These are phyloP conservation scores for Chaetura pelagica DNA, from an alignment of 2,113 vertebrate species.

Conservation along the genomic window DNA sequence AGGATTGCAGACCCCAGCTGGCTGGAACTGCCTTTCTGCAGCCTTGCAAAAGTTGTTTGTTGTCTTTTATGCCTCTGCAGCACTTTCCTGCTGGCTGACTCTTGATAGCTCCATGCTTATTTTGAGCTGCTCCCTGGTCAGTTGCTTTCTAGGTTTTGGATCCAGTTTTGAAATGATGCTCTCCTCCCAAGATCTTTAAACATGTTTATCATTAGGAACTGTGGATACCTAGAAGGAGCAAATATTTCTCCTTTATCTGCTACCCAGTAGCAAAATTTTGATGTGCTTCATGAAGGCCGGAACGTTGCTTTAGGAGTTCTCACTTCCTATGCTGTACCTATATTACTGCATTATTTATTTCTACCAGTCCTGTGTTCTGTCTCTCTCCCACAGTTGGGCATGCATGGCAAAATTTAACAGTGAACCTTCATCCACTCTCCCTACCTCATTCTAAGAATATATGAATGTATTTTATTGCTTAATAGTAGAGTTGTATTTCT, in stretches of 20 bases:
- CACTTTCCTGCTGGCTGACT: not conserved
- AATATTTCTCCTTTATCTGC: not conserved
- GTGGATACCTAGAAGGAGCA: not conserved
- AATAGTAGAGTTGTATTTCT: not conserved
- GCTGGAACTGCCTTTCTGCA: not conserved
- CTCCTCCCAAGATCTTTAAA: not conserved
- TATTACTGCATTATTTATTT: not conserved
- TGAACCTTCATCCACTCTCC: not conserved
- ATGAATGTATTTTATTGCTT: not conserved
- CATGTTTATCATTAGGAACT: not conserved
- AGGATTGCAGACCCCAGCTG: not conserved
- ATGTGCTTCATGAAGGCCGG: not conserved
- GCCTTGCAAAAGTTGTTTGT: not conserved
- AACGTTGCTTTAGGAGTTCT: not conserved
- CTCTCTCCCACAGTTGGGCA: not conserved
- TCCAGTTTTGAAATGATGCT: not conserved
- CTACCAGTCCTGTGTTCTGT: not conserved
- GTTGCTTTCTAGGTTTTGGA: not conserved
- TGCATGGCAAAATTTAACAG: not conserved
- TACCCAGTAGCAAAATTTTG: not conserved
- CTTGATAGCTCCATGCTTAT: not conserved
- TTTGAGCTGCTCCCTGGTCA: not conserved
- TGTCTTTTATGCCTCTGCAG: fast-evolving
- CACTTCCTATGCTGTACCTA: not conserved
- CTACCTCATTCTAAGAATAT: not conserved